Base-by-base conservation (phyloP, 2,113 vertebrate species). In the Pogona vitticeps region DNA sequence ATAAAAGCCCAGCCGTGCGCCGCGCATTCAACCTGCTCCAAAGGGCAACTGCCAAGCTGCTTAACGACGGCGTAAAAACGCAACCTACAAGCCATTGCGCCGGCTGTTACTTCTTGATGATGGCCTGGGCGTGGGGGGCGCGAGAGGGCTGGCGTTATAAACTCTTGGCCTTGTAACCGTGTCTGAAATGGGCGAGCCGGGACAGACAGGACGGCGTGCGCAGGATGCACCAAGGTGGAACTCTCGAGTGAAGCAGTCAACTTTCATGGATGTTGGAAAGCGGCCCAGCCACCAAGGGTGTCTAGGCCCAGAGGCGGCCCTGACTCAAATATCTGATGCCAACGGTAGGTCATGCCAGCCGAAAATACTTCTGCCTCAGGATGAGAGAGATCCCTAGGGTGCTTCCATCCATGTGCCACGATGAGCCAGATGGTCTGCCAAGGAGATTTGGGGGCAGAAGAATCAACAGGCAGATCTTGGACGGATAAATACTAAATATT, bases 1-100 rank as follows among this genome's bases (percentile, higher is more conserved):
- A 82, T 82, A 56, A 87, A 87, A 85, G 73, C 68, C 26, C 65
- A 71, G 36, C 85, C 85, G 61, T 23, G 23, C 17, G 56, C 61
- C 9, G 70, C 58, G 56, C 56, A 59, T 61, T 76, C 71, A 23
- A 20, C 70, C 58, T 38, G 40, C 70, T 63, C 40, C 38, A 18
- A n/a, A 81, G 79, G 77, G 70, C 70, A 26, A 31, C 20, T 26
- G 13, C 28, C 79, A 76, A 68, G 58, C 70, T 36, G 79, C 28
- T 73, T n/a, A 23, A 36, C 63, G 10, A 18, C 58, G 3, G 3
- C 3, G n/a, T 31, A 12, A n/a, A 52, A 56, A 59, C 31, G 72
- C 61, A 15, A 33, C 7, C 31, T 59, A 82, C 58, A 31, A 76
- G 80, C 61, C 61, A 56, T 82, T 31, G 28, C 3, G 26, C 71